Conservation (phyloP, 2,888 invertebrate genomes). For the Diaprepes abbreviatus region DNA sequence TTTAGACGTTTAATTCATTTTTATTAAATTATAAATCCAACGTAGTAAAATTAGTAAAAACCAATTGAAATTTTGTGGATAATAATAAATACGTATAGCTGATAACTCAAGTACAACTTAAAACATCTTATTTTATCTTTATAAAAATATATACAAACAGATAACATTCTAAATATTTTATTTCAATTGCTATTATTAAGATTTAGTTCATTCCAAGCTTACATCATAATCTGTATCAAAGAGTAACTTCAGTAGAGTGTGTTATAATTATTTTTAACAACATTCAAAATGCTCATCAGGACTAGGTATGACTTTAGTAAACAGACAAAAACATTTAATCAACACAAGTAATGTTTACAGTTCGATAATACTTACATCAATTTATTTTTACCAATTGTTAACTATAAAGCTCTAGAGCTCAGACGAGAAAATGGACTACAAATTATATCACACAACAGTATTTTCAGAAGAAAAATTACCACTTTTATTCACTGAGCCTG, state of each 20-base stretch:
- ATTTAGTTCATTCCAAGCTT: background rate
- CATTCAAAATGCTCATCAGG: background rate
- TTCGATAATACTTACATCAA: too few species aligned
- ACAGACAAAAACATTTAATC: background rate
- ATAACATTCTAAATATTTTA: background rate
- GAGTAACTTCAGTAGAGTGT: too few species aligned
- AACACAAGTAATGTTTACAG: too few species aligned
- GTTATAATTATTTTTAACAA: background rate
- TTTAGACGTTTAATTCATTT: too few species aligned
- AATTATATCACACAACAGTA: background rate
- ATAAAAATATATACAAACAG: background rate
- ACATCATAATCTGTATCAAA: too few species aligned
- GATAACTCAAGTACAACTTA: too few species aligned
- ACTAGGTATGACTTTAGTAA: background rate
- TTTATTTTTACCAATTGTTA: too few species aligned
- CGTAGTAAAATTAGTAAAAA: too few species aligned
- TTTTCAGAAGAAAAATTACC: background rate
- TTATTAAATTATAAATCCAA: too few species aligned
- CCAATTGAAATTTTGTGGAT: too few species aligned
- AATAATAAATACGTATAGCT: too few species aligned
- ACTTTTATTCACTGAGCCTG: conserved; percentile 24
- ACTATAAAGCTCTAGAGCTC: too few species aligned
- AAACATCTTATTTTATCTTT: background rate
- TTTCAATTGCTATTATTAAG: background rate
- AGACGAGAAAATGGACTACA: conserved; percentile 15